A percentile compares a stretch with the other conserved stretches of the same genome.
phyloP scores from a whole-genome alignment of 2,888 invertebrate species.

The Parelbella ahira region DNA sequence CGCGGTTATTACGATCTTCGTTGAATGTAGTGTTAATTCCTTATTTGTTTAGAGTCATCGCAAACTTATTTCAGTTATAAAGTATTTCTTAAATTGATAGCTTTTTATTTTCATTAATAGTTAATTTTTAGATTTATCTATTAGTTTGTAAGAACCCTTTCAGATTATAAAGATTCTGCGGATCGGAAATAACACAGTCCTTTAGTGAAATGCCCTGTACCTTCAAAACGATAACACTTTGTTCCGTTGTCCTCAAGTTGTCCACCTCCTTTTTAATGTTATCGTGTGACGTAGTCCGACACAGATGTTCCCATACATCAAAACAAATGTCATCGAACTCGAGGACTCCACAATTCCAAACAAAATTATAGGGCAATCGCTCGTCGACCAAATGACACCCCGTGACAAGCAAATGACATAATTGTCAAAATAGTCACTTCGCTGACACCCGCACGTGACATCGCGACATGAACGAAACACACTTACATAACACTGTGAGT shows the following conservation, averaged over 20 bases:
- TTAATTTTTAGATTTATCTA: too few relatives aligned
- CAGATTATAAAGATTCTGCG: too few relatives aligned
- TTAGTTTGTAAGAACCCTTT: too few relatives aligned
- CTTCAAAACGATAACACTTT: too few relatives aligned
- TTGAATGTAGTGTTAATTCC: too few relatives aligned
- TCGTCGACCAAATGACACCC: slow-evolving; percentile 78
- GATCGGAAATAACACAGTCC: too few relatives aligned
- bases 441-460: slow-evolving; percentile 77
- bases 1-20: too few relatives aligned
- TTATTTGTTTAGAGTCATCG: too few relatives aligned
- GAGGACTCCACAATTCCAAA: slow-evolving; percentile 67
- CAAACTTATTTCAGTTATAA: too few relatives aligned
- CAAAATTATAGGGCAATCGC: slow-evolving; percentile 76
- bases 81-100: too few relatives aligned
- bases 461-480: slow-evolving; percentile 48
- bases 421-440: slow-evolving; percentile 79
- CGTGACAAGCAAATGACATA: slow-evolving; percentile 79
- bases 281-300: slow-evolving; percentile 22
- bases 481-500: slow-evolving; percentile 31
- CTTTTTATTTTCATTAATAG: too few relatives aligned
- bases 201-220: too few relatives aligned
- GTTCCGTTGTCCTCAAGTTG: background rate
- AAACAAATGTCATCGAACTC: slow-evolving; percentile 64
- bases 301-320: slow-evolving; percentile 73
- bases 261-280: slow-evolving; percentile 7